These are phyloP conservation scores for Acanthococcus lagerstroemiae DNA, from an alignment of 2,888 invertebrate genomes.

Conservation along the genomic window DNA sequence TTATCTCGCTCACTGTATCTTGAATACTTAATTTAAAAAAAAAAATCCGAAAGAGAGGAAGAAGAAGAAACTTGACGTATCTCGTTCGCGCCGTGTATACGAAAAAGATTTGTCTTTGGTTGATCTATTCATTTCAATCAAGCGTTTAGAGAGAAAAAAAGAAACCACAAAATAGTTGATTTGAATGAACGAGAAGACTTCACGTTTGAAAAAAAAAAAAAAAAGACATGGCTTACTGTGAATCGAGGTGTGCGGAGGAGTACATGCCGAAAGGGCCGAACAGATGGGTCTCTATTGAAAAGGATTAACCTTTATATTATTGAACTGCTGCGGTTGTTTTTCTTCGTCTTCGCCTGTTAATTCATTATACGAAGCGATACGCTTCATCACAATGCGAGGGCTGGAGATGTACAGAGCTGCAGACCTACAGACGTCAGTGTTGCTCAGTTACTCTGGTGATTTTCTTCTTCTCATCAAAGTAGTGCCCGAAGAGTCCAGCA, in stretches of 20 bases:
- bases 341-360: not conserved
- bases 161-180: conserved; percentile 30
- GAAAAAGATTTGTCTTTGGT: conserved; percentile 24
- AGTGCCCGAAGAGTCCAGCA: too few relatives aligned
- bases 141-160: conserved; percentile 6
- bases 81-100: conserved; percentile 4
- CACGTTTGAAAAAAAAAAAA: conserved; percentile 14
- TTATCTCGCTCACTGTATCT: conserved; percentile 10
- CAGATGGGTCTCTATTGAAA: conserved; percentile 22
- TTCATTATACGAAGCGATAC: not conserved
- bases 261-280: conserved; percentile 23
- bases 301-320: conserved; percentile 21
- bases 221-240: not conserved
- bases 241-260: conserved; percentile 9
- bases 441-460: too few relatives aligned
- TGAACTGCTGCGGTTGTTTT: conserved; percentile 27
- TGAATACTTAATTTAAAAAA: conserved; percentile 15
- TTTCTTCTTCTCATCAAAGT: too few relatives aligned
- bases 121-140: conserved; percentile 30
- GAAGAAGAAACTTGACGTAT: not conserved
- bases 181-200: conserved; percentile 20
- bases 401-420: too few relatives aligned
- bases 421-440: too few relatives aligned
- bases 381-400: not conserved
- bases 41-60: not conserved